A percentile compares a stretch with the other conserved stretches of the same genome.
phyloP scores from a whole-genome alignment of 2,797 vertebrate genomes.

The Toxotes lorentzi region DNA sequence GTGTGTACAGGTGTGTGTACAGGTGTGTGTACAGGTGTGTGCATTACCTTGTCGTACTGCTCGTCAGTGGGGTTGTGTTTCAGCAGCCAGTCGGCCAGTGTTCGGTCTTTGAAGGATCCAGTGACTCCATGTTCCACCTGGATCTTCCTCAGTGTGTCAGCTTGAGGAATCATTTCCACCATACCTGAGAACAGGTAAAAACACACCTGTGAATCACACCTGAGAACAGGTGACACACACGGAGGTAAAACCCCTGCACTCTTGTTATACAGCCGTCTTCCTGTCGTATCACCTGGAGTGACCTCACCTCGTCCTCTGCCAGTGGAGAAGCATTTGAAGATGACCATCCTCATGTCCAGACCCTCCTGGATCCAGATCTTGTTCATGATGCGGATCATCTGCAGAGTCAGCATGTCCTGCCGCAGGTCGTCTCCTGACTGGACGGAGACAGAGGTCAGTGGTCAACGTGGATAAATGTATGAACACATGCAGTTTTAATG shows the following conservation, averaged over 20 bases:
- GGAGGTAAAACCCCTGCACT: background rate
- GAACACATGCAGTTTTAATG: background rate
- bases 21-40: background rate
- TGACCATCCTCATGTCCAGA: slow-evolving; percentile 98
- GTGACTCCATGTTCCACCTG: slow-evolving; percentile 98
- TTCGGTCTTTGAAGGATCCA: slow-evolving; percentile 95
- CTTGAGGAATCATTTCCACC: slow-evolving; percentile 98
- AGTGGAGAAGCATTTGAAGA: slow-evolving; percentile 96
- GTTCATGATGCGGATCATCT: slow-evolving; percentile 98
- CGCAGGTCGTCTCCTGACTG: slow-evolving; percentile 96
- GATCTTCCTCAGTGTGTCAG: slow-evolving; percentile 96
- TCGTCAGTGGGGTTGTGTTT: slow-evolving; percentile 96
- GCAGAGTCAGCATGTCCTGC: slow-evolving; percentile 97
- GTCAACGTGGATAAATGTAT: background rate
- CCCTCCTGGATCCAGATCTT: slow-evolving; percentile 99
- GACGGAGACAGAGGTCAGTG: background rate
- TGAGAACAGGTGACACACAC: background rate
- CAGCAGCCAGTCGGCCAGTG: slow-evolving; percentile 95
- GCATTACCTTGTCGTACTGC: slow-evolving; percentile 93
- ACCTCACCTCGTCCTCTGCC: slow-evolving; percentile 90
- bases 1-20: background rate
- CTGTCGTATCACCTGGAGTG: background rate
- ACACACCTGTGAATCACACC: slow-evolving; percentile 4
- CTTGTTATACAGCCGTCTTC: background rate
- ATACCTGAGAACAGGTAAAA: slow-evolving; percentile 86